These are phyloP conservation scores for Cochlearius cochlearius DNA, from an alignment of 2,113 vertebrate species.

Conservation along the genomic window DNA sequence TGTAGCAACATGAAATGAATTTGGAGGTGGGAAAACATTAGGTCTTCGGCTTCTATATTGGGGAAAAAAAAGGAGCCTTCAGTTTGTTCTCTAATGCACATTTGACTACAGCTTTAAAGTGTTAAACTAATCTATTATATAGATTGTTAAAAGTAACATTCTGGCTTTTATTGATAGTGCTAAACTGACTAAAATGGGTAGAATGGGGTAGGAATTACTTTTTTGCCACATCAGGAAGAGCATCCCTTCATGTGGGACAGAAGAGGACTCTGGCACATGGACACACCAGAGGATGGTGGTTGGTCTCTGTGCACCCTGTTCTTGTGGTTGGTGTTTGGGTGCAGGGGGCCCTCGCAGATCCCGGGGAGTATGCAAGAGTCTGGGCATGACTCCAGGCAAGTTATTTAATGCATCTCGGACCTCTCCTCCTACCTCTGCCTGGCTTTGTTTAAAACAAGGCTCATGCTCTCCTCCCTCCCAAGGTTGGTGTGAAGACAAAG, in stretches of 20 bases:
- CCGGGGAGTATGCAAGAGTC: neutral
- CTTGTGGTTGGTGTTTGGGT: neutral
- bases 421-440: neutral
- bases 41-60: neutral
- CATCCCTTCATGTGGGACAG: accelerated
- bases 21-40: neutral
- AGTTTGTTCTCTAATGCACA: neutral
- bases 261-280: neutral
- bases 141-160: neutral
- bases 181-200: neutral
- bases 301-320: neutral
- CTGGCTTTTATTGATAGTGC: neutral
- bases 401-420: neutral
- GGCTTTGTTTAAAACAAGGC: neutral
- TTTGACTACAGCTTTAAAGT: neutral
- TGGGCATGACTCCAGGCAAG: neutral
- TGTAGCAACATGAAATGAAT: neutral
- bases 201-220: neutral
- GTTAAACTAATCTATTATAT: neutral
- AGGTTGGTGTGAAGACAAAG: neutral
- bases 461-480: neutral
- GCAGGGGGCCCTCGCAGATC: neutral
- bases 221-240: neutral
- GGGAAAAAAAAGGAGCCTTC: neutral
- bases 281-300: accelerated